Evolutionary conservation across 2,113 vertebrate species (phyloP).

Genomic region (Bos taurus): ARS-UCD2.0 NC_037348.1:61125501-61126000

Average conservation of each 20-base stretch:
- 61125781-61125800: background rate
- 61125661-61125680: background rate
- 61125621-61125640: too few species aligned
- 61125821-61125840: background rate
- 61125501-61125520: accelerated
- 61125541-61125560: background rate
- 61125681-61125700: background rate
- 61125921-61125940: background rate
- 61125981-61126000: background rate
- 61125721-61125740: accelerated
- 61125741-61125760: background rate
- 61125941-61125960: background rate
- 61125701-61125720: accelerated
- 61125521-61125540: accelerated
- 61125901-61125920: background rate
- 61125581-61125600: background rate
- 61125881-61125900: background rate
- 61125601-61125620: background rate
- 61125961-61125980: background rate
- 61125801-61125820: background rate
- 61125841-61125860: background rate
- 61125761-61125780: background rate
- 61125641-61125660: background rate
- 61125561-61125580: background rate
- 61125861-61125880: background rate